Base-by-base conservation (phyloP, 2,113 vertebrate species). In the Athene cunicularia region DNA sequence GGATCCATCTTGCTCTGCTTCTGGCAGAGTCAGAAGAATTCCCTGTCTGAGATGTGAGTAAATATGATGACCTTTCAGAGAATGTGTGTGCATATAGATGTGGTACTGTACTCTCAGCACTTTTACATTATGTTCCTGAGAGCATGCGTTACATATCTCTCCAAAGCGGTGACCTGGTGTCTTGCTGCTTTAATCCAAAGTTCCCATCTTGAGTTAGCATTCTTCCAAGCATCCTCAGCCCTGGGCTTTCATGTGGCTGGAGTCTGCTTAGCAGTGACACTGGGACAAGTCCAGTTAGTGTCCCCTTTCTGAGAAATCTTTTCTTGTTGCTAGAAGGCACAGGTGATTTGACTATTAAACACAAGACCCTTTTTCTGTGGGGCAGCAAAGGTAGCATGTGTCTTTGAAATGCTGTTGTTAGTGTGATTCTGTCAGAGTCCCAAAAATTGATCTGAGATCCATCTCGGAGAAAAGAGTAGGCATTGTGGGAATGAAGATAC, bases 11-110 rank as follows among this genome's bases (percentile, higher is more conserved):
- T 0, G 0, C 60, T 81, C 19, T 91, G 62, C 22, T 80, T 14
- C 64, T 90, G 95, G 83, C 89, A 95, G 77, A 93, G 66, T 71
- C 66, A 41, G 73, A 58, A 79, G 76, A 95, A 89, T 96, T 94
- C 92, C 59, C 49, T 1, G 0, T 90, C 91, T 76, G 91, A 91
- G 89, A 43, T 47, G 84, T 33, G 83, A 59, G 89, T 95, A 85
- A 90, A 87, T 79, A 67, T 0, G 6, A 39, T 95, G 96, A 96
- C 91, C 86, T 95, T 93, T 95, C n/a, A 68, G 77, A 53, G 94
- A 80, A 75, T 21, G 33, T 6, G 41, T 33, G 32, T 67, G 72
- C 8, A 5, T 87, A 33, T 84, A 60, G 76, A 89, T 20, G n/a
- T 74, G 86, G 79, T 59, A 66, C 52, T 71, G 76, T 60, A 67